phyloP scores from a whole-genome alignment of 2,113 vertebrate species.

The Garra rufa region DNA sequence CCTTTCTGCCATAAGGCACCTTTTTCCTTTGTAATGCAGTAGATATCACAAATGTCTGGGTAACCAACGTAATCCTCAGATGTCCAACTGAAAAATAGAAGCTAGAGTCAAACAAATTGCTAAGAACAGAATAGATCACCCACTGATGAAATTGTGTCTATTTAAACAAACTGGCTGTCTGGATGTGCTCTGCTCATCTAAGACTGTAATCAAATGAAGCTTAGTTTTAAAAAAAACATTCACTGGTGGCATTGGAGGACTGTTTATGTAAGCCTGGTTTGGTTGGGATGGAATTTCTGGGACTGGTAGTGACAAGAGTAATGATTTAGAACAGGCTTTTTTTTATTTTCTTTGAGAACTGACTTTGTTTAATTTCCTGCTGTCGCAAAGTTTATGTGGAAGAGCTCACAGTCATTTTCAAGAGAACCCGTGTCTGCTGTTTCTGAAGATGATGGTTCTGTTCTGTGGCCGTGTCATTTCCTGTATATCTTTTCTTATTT shows the following conservation, averaged over 20 bases:
- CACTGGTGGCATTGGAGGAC: constrained; percentile 10
- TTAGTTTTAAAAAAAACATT: constrained; percentile 24
- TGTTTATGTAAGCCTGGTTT: not conserved
- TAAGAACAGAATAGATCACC: constrained; percentile 19
- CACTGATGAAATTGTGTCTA: constrained; percentile 12
- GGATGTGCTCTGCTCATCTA: constrained; percentile 45
- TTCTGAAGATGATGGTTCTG: constrained; percentile 15
- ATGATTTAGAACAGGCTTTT: not conserved
- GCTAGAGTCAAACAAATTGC: constrained; percentile 11
- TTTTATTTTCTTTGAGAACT: not conserved
- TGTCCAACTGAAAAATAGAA: not conserved
- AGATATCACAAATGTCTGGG: constrained; percentile 20
- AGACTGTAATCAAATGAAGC: constrained; percentile 38
- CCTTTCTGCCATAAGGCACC: not conserved
- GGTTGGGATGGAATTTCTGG: not conserved
- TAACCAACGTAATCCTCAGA: not conserved
- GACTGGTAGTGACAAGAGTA: not conserved
- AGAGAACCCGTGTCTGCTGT: not conserved
- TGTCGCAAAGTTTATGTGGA: not conserved
- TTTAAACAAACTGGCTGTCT: constrained; percentile 39
- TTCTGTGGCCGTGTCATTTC: constrained; percentile 19
- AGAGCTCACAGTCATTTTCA: not conserved
- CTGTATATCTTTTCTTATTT: constrained; percentile 25
- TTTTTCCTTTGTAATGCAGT: not conserved
- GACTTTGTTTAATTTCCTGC: not conserved